Evolutionary conservation across 2,797 vertebrate species (phyloP).

Genomic region (Rhynchotus rufescens): DNA sequence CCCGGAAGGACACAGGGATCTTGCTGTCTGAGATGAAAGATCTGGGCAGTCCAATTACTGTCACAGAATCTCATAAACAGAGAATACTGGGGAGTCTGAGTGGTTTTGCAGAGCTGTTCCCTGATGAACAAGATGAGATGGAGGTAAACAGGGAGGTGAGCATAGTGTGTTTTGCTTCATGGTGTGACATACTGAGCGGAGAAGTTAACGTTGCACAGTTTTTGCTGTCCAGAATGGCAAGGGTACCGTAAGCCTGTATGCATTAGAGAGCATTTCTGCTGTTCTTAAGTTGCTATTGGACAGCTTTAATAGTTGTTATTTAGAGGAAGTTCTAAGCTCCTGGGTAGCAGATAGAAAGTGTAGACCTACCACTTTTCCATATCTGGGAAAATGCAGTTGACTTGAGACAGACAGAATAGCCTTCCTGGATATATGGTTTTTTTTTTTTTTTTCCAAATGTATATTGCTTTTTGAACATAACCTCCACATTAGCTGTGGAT

Average conservation of each 20-base stretch:
- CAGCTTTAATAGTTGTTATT: not conserved
- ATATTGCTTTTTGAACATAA: not conserved
- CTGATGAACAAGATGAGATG: slow-evolving; percentile 38
- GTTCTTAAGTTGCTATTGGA: not conserved
- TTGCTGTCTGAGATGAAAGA: slow-evolving; percentile 46
- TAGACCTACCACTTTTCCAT: not conserved
- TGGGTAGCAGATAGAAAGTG: not conserved
- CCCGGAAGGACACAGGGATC: slow-evolving; percentile 23
- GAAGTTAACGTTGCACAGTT: not conserved
- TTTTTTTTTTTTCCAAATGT: too few relatives aligned
- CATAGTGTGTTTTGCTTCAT: not conserved
- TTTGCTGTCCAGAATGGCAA: not conserved
- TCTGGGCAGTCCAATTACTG: slow-evolving; percentile 67
- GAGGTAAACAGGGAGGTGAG: slow-evolving; percentile 14
- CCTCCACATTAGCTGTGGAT: not conserved
- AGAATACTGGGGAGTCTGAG: not conserved
- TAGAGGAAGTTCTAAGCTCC: not conserved
- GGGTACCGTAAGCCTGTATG: not conserved
- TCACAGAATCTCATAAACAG: not conserved
- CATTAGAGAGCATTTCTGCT: not conserved
- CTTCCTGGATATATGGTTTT: not conserved
- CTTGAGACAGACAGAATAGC: not conserved
- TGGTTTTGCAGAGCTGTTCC: slow-evolving; percentile 59
- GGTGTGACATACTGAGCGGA: not conserved
- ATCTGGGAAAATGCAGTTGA: not conserved